Conservation (phyloP, 2,113 vertebrate species). For the Falcunculus frontatus region DNA sequence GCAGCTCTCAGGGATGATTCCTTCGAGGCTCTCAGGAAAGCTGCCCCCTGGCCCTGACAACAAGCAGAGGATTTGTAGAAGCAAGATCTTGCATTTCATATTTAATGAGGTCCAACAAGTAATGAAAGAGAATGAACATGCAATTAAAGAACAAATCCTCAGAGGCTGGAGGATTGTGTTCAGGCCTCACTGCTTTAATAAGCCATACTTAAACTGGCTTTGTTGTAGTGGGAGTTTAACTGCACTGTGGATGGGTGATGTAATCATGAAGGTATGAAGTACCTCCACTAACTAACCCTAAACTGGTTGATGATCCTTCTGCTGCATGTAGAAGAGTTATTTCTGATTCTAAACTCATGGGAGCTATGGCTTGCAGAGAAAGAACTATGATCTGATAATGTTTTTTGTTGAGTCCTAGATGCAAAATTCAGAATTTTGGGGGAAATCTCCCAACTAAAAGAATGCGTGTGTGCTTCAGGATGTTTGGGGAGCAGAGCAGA, state of each 20-base stretch:
- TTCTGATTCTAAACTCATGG: background rate
- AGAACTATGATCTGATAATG: background rate
- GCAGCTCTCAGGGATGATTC: background rate
- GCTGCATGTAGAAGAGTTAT: background rate
- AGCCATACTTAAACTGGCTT: background rate
- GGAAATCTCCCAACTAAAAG: background rate
- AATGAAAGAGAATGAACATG: background rate
- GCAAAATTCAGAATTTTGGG: background rate
- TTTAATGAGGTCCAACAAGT: background rate
- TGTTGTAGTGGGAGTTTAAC: background rate
- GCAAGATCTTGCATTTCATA: background rate
- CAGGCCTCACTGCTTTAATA: background rate
- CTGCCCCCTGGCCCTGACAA: background rate
- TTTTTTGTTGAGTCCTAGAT: background rate
- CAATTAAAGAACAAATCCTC: background rate
- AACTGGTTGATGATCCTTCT: background rate
- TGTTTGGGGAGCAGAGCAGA: background rate
- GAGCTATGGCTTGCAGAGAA: background rate
- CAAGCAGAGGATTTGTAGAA: background rate
- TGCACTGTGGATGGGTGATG: background rate
- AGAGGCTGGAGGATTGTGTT: background rate
- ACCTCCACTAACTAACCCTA: background rate
- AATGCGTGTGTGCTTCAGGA: background rate
- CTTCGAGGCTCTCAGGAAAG: background rate
- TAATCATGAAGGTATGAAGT: background rate